Evolutionary conservation across 2,797 vertebrate species (phyloP), one percentile per base, ranked within the genome.

Genomic region (Leptoclinus maculatus): DNA sequence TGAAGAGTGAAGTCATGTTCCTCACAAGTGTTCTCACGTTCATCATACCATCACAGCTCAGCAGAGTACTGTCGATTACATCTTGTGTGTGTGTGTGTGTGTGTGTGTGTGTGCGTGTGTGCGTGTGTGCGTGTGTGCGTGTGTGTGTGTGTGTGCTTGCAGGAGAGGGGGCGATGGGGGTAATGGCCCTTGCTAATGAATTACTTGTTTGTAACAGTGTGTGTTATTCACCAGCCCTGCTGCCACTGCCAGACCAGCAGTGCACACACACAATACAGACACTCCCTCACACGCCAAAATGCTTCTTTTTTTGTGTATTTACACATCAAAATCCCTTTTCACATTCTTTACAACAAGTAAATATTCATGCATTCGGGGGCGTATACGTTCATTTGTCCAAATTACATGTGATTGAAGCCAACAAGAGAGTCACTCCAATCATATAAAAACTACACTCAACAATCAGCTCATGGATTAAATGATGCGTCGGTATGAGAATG

Each of bases 121-220:
- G 43, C n/a, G 47, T 49, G 47, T n/a, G 49, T 51, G 49, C 23
- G 49, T n/a, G 49, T 53, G 49, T 23, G 65, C 59, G 11, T 74
- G 70, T 76, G 70, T 71, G 16, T 82, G 74, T 76, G 76, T 75
- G 79, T 54, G 56, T 36, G 71, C 36, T 80, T 39, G 0, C 38
- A 67, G 75, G 43, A 71, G 54, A 71, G 36, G 45, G 5, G 63
- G 75, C 74, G 78, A 87, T 78, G 83, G 39, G 59, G 85, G 78
- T 85, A 90, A 91, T 89, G 85, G 79, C 41, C 49, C 85, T 65
- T 83, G 79, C 70, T 85, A 89, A 90, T 90, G 72, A 78, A 71
- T 70, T 84, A 76, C 84, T 83, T 82, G 82, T 83, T 80, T 83
- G 84, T 76, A 77, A 79, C 78, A 71, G 74, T 81, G 80, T 89